Percentiles rank a stretch among this genome's conserved stretches.
phyloP scores from a whole-genome alignment of 2,113 vertebrate genomes.

The Rhinopomastus cyanomelas region DNA sequence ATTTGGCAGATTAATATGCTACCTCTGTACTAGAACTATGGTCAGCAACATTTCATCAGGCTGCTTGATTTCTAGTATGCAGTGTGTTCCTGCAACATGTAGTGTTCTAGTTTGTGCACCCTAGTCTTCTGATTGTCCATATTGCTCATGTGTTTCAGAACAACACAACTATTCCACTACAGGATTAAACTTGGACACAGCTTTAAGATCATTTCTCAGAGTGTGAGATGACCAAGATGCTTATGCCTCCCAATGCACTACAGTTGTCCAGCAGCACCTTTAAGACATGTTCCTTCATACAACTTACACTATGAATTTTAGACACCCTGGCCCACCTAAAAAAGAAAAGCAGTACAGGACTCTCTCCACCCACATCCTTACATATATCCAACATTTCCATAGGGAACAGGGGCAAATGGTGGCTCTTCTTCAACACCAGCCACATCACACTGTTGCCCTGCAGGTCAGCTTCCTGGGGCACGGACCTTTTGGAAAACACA shows the following conservation, averaged over 20 bases:
- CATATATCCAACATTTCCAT: background rate
- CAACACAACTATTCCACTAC: background rate
- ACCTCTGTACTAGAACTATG: background rate
- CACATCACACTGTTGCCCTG: fast-evolving
- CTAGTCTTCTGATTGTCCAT: background rate
- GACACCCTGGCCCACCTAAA: background rate
- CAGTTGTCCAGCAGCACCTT: background rate
- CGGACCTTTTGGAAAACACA: background rate
- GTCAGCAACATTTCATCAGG: background rate
- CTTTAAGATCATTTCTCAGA: background rate
- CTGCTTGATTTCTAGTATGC: background rate
- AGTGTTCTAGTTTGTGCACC: background rate
- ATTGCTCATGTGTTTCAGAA: background rate
- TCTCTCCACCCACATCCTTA: background rate
- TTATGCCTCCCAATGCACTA: background rate
- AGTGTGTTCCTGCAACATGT: background rate
- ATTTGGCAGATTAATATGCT: background rate
- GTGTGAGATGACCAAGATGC: background rate
- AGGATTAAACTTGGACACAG: background rate
- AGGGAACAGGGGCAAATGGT: background rate
- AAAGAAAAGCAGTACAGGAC: background rate
- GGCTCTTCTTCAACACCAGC: background rate
- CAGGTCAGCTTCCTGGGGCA: background rate
- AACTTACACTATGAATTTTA: background rate
- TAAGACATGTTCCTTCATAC: background rate